phyloP scores from a whole-genome alignment of 2,113 vertebrate species.

The Sinocyclocheilus anophthalmus region DNA sequence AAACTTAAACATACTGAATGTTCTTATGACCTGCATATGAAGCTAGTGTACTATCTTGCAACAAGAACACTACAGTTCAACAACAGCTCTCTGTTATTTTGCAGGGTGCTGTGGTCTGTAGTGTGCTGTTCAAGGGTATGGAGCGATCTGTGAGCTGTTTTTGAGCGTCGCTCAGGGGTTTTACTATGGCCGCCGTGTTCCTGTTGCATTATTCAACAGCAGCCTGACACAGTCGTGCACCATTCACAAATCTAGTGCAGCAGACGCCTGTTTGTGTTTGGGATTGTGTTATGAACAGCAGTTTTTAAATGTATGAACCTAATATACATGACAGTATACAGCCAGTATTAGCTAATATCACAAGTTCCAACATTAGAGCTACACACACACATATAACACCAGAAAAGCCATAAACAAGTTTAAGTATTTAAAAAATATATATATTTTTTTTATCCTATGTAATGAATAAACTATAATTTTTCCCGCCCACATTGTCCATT shows the following conservation, averaged over 20 bases:
- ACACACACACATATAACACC: too few relatives aligned
- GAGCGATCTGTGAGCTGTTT: conserved; percentile 13
- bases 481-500: too few relatives aligned
- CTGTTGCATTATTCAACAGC: conserved; percentile 69
- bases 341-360: not conserved
- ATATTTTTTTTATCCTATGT: too few relatives aligned
- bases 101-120: not conserved
- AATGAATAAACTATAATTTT: too few relatives aligned
- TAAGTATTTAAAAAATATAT: too few relatives aligned
- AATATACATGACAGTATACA: not conserved
- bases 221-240: conserved; percentile 57
- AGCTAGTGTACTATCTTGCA: not conserved
- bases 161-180: conserved; percentile 5
- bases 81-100: not conserved
- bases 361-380: not conserved
- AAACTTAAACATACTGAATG: not conserved
- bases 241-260: conserved; percentile 72
- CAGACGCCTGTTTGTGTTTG: conserved; percentile 49
- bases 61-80: not conserved
- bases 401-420: too few relatives aligned
- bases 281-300: conserved; percentile 25
- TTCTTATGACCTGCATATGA: not conserved
- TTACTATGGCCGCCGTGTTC: conserved; percentile 43
- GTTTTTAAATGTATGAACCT: not conserved
- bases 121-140: not conserved